Base-by-base conservation (phyloP, 2,888 invertebrate species). In the Aricia artaxerxes region DNA sequence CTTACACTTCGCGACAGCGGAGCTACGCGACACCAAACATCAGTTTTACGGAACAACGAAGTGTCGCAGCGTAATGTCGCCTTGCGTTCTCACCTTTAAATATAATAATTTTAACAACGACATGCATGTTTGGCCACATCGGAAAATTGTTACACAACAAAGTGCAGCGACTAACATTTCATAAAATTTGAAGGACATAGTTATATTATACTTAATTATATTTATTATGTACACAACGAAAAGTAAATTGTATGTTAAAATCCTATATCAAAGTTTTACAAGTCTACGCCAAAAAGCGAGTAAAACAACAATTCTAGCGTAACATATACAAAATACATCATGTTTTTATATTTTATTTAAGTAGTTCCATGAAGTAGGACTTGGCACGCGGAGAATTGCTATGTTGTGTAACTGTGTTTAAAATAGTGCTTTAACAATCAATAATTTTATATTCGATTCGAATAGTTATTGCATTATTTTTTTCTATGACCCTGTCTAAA, bases 251-350 rank as follows among this genome's bases (percentile, higher is more conserved):
- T 11, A 64, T 64, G 24, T 64, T 64, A 31, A 64, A 64, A 64
- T 31, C 24, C 64, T 64, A 64, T 64, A 64, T 64, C 11, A 64
- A 64, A 64, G 64, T 69, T 35, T 38, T 38, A 31, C 16, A 61
- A 13, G 13, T 38, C 69, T 69, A 69, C 69, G 35, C 38, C 69
- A 69, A 69, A 69, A 69, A 69, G 69, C 69, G 35, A 69, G 69
- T 69, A 31, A 69, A 35, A 69, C 5, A 69, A 69, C 69, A 64
- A 31, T 64, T 24, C 31, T 13, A 69, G 69, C 38, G 13, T 69
- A 69, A 69, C 69, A 69, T 69, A 69, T 69, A 69, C 35, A 69
- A 11, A 69, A 69, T 69, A 69, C 31, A 38, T 38, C 11, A 69
- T 69, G 4, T 11, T 69, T 69, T 13, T 38, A 38, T 35, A 38